phyloP scores from a whole-genome alignment of 2,113 vertebrate species.

The Phylloscopus whistleri region DNA sequence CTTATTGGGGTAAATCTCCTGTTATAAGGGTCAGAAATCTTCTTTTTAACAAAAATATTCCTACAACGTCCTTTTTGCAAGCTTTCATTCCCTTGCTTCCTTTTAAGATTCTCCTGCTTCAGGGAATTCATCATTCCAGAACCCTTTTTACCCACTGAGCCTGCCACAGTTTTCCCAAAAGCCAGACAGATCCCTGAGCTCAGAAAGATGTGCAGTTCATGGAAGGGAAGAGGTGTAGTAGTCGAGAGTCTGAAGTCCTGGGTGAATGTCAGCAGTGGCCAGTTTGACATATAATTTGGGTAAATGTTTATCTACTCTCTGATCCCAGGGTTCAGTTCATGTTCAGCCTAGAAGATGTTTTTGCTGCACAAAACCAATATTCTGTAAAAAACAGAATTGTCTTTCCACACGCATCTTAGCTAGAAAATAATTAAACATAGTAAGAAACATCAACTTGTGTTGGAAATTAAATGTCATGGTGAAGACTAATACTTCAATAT shows the following conservation, averaged over 20 bases:
- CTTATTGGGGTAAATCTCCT: background rate
- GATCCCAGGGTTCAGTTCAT: background rate
- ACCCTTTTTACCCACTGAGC: background rate
- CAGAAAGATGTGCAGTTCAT: background rate
- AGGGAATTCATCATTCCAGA: background rate
- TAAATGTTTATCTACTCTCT: background rate
- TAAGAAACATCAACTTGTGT: background rate
- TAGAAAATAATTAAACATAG: background rate
- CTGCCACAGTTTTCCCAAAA: background rate
- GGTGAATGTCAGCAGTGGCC: background rate
- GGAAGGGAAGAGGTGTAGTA: background rate
- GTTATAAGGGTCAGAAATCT: background rate
- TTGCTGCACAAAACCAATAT: background rate
- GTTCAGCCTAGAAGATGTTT: background rate
- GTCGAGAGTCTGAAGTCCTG: background rate
- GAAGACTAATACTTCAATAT: background rate
- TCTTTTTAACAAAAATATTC: background rate
- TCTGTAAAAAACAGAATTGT: background rate
- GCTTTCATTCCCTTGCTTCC: background rate
- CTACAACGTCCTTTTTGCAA: background rate
- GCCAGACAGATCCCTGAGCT: background rate
- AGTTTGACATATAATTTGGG: background rate
- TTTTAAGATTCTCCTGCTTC: background rate
- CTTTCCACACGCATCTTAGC: background rate
- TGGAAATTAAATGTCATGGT: background rate